Percentiles rank a stretch among this genome's conserved stretches.
Evolutionary conservation across 1,140 invertebrate genomes (phyloP).

Genomic region (Heliconius nattereri): DNA sequence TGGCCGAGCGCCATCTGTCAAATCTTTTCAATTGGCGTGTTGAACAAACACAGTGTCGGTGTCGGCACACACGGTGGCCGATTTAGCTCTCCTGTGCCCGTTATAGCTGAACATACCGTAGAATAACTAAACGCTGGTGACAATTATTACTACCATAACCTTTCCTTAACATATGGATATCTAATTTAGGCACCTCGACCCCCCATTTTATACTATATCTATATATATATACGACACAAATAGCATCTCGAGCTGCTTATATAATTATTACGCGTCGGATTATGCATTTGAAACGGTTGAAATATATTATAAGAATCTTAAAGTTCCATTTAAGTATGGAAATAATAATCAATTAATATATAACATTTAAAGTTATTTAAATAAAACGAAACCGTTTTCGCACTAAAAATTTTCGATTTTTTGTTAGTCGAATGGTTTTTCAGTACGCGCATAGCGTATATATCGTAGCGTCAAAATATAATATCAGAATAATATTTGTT

Average conservation of each 20-base stretch:
- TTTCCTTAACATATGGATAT: constrained; percentile 55
- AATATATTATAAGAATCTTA: neutral
- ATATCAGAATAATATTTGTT: no score
- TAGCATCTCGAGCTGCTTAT: constrained; percentile 53
- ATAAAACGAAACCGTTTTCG: no score
- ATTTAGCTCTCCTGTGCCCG: neutral
- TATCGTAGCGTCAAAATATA: no score
- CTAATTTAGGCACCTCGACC: constrained; percentile 59
- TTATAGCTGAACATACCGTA: constrained; percentile 29
- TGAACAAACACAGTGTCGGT: constrained; percentile 45
- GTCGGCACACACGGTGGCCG: constrained; percentile 30
- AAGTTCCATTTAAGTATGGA: neutral
- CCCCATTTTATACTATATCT: constrained; percentile 43
- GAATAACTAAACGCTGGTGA: constrained; percentile 42
- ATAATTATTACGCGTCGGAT: constrained; percentile 39
- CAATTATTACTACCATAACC: constrained; percentile 71
- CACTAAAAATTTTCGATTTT: no score
- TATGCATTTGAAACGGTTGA: neutral
- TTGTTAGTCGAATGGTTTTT: no score
- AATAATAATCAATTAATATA: neutral
- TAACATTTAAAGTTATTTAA: no score
- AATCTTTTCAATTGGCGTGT: constrained; percentile 26
- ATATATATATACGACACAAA: constrained; percentile 44
- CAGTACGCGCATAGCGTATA: no score
- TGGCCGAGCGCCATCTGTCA: constrained; percentile 45